These are phyloP conservation scores for Leptinotarsa lineolata DNA, from an alignment of 1,140 invertebrate species.

Conservation along the genomic window DNA sequence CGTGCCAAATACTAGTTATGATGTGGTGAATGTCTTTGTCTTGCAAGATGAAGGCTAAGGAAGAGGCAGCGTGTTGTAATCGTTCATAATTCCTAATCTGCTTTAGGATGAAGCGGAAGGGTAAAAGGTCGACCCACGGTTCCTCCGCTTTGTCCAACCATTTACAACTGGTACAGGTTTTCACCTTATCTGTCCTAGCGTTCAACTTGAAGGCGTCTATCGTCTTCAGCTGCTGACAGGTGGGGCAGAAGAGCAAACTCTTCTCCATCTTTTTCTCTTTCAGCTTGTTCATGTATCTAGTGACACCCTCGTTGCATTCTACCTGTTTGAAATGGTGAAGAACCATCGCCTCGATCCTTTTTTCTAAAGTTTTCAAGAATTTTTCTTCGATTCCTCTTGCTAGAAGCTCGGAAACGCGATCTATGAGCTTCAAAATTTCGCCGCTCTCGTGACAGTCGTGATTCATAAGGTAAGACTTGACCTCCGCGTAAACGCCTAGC, in stretches of 20 bases:
- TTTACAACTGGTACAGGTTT: constrained; percentile 61
- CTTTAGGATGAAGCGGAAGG: constrained; percentile 65
- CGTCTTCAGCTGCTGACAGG: constrained; percentile 61
- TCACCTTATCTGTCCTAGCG: constrained; percentile 52
- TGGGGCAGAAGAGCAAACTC: constrained; percentile 59
- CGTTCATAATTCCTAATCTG: constrained; percentile 65
- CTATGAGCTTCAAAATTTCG: constrained; percentile 62
- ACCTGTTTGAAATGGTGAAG: constrained; percentile 61
- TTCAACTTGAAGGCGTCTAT: constrained; percentile 59
- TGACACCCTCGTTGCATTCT: constrained; percentile 61
- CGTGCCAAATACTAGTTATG: constrained; percentile 69
- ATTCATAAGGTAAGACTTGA: constrained; percentile 61
- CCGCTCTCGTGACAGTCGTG: constrained; percentile 62
- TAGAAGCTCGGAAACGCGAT: constrained; percentile 65
- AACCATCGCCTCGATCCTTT: constrained; percentile 61
- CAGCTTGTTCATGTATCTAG: constrained; percentile 58
- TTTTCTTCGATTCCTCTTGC: constrained; percentile 58
- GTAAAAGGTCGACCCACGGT: constrained; percentile 63
- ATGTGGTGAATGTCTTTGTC: constrained; percentile 68
- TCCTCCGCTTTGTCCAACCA: constrained; percentile 60
- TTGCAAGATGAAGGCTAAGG: constrained; percentile 65
- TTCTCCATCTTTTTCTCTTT: constrained; percentile 59
- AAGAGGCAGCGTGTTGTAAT: constrained; percentile 59
- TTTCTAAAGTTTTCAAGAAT: constrained; percentile 62
- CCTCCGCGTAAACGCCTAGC: constrained; percentile 62